These are phyloP conservation scores for Chaetodon auriga DNA, from an alignment of 2,113 vertebrate genomes.

Conservation along the genomic window DNA sequence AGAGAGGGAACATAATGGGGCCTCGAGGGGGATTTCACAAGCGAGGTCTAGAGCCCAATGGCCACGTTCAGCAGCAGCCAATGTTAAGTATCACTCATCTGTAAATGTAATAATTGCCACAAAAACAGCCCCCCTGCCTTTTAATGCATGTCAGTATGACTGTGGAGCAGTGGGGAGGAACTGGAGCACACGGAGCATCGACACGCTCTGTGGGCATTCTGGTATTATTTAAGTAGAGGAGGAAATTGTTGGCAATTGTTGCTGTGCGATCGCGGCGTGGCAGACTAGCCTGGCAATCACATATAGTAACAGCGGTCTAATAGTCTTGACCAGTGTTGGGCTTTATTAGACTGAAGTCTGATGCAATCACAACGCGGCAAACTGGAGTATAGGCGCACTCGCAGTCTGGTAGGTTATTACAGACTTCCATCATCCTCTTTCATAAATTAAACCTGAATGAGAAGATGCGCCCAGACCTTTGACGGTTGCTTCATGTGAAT, in stretches of 20 bases:
- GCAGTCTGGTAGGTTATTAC: background rate
- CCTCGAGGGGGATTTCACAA: conserved; percentile 68
- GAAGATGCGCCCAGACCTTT: background rate
- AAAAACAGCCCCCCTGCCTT: conserved; percentile 30
- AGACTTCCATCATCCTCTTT: background rate
- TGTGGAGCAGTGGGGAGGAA: conserved; percentile 28
- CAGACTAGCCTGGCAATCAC: conserved; percentile 16
- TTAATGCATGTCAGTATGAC: conserved; percentile 31
- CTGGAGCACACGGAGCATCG: conserved; percentile 36
- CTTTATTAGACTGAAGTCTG: conserved; percentile 12
- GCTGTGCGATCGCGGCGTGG: conserved; percentile 35
- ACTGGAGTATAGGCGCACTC: background rate
- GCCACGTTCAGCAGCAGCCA: conserved; percentile 44
- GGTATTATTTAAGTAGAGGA: conserved; percentile 62
- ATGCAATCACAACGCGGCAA: background rate
- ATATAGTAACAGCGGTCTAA: conserved; percentile 19
- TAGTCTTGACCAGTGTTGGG: conserved; percentile 7
- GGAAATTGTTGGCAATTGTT: conserved; percentile 51
- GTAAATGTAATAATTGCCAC: conserved; percentile 57
- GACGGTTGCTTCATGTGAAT: no score
- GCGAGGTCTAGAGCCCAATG: conserved; percentile 46
- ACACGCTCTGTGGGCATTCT: conserved; percentile 58
- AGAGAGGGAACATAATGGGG: conserved; percentile 58
- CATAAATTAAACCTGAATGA: no score
- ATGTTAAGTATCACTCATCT: conserved; percentile 62